Evolutionary conservation across 2,797 vertebrate species (phyloP), one percentile per base, ranked within the genome.

Genomic region (Peromyscus eremicus): DNA sequence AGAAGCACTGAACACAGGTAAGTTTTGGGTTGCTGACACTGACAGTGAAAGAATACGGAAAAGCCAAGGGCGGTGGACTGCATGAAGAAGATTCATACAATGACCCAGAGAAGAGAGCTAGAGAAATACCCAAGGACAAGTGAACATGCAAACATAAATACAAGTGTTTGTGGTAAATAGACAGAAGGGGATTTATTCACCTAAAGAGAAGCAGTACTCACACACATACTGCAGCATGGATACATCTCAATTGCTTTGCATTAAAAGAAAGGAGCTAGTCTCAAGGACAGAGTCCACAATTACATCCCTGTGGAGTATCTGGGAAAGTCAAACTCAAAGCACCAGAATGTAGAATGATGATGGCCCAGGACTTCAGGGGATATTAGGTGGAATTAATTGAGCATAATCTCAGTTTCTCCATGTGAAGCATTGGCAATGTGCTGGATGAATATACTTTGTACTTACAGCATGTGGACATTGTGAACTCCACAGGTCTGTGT

Each of bases 41-140:
- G 8, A 57, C 73, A 3, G 0, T 17, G 13, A 0, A 71, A 27
- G 37, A 12, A 71, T 23, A 11, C 0, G 3, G 14, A 57, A 73
- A 73, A 27, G 11, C 2, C 7, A 37, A 40, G 5, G 4, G 1
- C 7, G 29, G 1, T 71, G 14, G 4, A 55, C 73, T 40, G 19
- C 3, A 40, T 0, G 7, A 17, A 27, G 17, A 40, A 27, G 7
- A 43, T 29, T 64, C 27, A 60, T 12, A 23, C 5, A 60, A 25
- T 27, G 0, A 11, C 34, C 11, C 21, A 84, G 8, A 29, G 7
- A 7, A 23, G 11, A 2, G 52, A 25, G 6, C 40, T 49, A 49
- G 1, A 66, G 5, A 46, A 85, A 34, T 66, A 68, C 14, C 0
- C 43, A 49, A 4, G 23, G 43, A 46, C 62, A 68, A 21, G 68